Evolutionary conservation across 2,888 invertebrate genomes (phyloP).

Genomic region (Acleris emargana): DNA sequence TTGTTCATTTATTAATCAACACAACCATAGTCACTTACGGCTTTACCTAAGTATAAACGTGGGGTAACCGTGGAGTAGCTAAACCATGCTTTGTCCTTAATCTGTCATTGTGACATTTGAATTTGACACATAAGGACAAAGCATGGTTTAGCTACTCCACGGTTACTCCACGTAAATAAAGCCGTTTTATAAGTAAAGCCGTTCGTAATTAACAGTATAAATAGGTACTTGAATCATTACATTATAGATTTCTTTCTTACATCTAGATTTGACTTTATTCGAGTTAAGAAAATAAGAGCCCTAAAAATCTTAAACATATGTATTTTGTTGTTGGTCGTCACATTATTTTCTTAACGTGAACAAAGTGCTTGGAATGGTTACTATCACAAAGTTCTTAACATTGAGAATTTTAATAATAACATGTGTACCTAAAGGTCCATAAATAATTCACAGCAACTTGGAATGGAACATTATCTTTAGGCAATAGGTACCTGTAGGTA

Average conservation of each 20-base stretch:
- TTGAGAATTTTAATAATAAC: constrained; percentile 7
- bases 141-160: no score
- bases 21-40: constrained; percentile 32
- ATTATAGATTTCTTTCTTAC: constrained; percentile 19
- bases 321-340: constrained; percentile 1
- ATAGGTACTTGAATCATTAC: constrained; percentile 29
- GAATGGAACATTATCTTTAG: constrained; percentile 4
- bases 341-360: constrained; percentile 26
- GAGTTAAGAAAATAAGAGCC: constrained; percentile 24
- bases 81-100: no score
- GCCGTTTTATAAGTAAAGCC: no score
- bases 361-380: constrained; percentile 28
- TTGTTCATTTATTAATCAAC: constrained; percentile 21
- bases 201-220: constrained; percentile 24
- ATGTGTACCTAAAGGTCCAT: neutral
- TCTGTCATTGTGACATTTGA: no score
- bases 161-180: no score
- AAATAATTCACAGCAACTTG: constrained; percentile 23
- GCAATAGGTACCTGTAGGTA: neutral
- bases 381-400: constrained; percentile 32
- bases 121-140: no score
- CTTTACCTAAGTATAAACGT: no score
- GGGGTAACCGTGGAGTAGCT: no score
- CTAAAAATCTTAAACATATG: constrained; percentile 1
- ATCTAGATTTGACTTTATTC: constrained; percentile 18